Conservation (phyloP, 2,888 invertebrate genomes). For the Sicus ferrugineus region DNA sequence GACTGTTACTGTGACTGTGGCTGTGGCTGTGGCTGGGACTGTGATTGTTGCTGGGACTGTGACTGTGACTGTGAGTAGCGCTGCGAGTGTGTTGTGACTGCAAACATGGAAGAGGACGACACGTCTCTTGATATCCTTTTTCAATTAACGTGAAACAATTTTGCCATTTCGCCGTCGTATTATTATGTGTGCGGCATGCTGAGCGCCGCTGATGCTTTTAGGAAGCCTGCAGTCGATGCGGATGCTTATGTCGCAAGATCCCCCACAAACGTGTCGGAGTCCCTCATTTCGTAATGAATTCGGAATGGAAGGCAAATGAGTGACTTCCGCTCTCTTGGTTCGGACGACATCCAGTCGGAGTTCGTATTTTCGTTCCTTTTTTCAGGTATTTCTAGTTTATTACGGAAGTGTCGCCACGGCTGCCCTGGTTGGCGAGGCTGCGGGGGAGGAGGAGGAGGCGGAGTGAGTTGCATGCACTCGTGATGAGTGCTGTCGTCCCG, state of each 20-base stretch:
- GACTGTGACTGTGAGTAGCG: not conserved
- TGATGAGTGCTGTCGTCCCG: too few relatives aligned
- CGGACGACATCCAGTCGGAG: not conserved
- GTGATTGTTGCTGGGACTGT: slow-evolving; percentile 1
- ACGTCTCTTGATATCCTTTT: slow-evolving; percentile 15
- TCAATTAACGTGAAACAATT: slow-evolving; percentile 18
- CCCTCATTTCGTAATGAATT: slow-evolving; percentile 12
- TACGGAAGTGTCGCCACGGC: too few relatives aligned
- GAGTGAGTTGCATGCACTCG: too few relatives aligned
- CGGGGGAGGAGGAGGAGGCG: too few relatives aligned
- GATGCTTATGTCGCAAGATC: not conserved
- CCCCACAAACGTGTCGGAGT: not conserved
- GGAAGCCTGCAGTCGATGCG: not conserved
- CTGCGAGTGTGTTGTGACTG: not conserved
- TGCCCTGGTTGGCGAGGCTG: too few relatives aligned
- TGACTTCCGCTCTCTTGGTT: not conserved
- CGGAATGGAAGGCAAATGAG: not conserved
- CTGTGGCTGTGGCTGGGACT: not conserved
- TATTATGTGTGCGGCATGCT: slow-evolving; percentile 4
- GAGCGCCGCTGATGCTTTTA: not conserved
- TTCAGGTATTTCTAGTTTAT: not conserved
- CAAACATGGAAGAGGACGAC: slow-evolving; percentile 34
- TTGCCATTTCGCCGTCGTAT: slow-evolving; percentile 3
- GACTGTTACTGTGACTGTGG: not conserved
- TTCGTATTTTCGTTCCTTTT: not conserved